Conservation (phyloP, 2,888 invertebrate genomes). For the Archips xylosteana region DNA sequence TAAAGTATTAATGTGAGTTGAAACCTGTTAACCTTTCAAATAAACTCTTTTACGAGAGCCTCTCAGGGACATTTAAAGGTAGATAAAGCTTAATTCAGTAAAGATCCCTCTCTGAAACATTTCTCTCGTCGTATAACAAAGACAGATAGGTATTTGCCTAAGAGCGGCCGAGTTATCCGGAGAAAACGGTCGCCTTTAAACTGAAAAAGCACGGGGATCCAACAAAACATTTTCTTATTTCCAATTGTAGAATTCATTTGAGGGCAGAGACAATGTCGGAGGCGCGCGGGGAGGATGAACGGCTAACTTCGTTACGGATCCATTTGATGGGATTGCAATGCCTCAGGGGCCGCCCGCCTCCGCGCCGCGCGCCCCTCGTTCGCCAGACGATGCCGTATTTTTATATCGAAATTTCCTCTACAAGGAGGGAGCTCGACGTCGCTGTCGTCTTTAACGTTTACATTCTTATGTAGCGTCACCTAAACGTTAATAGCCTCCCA, state of each 20-base stretch:
- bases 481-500: conserved; percentile 82
- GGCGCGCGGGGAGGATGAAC: conserved; percentile 85
- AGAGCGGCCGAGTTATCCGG: conserved; percentile 70
- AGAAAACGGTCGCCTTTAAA: conserved; percentile 81
- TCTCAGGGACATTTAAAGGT: conserved; percentile 55
- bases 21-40: conserved; percentile 41
- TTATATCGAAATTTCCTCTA: conserved; percentile 85
- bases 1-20: conserved; percentile 36
- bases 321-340: conserved; percentile 91
- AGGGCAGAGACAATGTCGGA: conserved; percentile 85
- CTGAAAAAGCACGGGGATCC: conserved; percentile 82
- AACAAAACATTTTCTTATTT: conserved; percentile 86
- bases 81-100: conserved; percentile 60
- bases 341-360: conserved; percentile 79
- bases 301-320: conserved; percentile 92
- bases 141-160: conserved; percentile 57
- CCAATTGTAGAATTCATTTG: conserved; percentile 86
- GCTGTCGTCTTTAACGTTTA: conserved; percentile 84
- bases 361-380: conserved; percentile 57
- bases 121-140: conserved; percentile 51
- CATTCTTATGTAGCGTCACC: conserved; percentile 85
- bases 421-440: conserved; percentile 75
- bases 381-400: conserved; percentile 78
- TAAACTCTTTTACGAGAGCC: conserved; percentile 45
- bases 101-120: conserved; percentile 61